phyloP scores from a whole-genome alignment of 2,888 invertebrate species.

The Noctua fimbriata region DNA sequence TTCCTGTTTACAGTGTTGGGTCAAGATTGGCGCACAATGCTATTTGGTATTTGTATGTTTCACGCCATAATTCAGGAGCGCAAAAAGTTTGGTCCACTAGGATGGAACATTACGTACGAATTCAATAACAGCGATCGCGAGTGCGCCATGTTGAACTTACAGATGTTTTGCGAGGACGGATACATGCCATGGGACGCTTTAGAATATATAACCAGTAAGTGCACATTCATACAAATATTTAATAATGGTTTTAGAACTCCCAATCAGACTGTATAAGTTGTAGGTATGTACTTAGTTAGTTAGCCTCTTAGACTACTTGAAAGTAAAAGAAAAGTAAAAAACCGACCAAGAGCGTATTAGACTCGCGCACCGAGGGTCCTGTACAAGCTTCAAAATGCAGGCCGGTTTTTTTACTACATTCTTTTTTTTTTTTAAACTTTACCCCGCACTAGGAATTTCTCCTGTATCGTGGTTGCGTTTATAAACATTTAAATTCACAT shows the following conservation, averaged over 20 bases:
- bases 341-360: too few relatives aligned
- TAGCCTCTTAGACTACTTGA: too few relatives aligned
- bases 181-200: constrained; percentile 97
- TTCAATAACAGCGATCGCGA: constrained; percentile 98
- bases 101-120: constrained; percentile 98
- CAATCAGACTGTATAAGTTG: not conserved
- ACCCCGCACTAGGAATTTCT: too few relatives aligned
- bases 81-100: constrained; percentile 96
- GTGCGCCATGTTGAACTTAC: constrained; percentile 96
- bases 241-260: not conserved
- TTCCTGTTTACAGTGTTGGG: constrained; percentile 87
- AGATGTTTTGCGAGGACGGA: constrained; percentile 94
- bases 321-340: not conserved
- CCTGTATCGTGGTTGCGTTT: too few relatives aligned
- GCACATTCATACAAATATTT: not conserved
- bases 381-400: too few relatives aligned
- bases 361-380: too few relatives aligned
- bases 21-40: constrained; percentile 93
- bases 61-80: constrained; percentile 98
- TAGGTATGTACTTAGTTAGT: not conserved
- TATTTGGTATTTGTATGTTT: constrained; percentile 97
- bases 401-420: too few relatives aligned
- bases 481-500: too few relatives aligned
- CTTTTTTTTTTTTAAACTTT: too few relatives aligned
- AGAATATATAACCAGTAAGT: constrained; percentile 95